Evolutionary conservation across 2,888 invertebrate genomes (phyloP), one percentile per base, ranked within the genome.

Genomic region (Cryptosula pallasiana): DNA sequence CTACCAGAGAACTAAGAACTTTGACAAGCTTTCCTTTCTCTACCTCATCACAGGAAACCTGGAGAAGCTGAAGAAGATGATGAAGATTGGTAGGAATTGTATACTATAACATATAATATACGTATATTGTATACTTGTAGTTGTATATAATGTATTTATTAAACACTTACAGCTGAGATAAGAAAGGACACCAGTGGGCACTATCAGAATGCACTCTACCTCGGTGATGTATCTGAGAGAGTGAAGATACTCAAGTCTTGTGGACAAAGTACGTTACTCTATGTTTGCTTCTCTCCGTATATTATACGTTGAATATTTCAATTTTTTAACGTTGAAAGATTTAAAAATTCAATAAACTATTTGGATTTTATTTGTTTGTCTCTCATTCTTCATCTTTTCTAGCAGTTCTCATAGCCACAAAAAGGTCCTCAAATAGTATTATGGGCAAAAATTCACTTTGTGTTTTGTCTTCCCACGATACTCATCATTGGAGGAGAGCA

Each of bases 1-100:
- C 81, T 99, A 99, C 86, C 98, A 99, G 83, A 90, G 98, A 75
- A 99, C 97, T 0, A 99, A 99, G 87, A 97, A 97, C 87, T 99
- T 99, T 84, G 98, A 99, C 86, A 97, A 97, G 86, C 88, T 99
- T 0, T 93, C 96, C 23, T 99, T 99, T 88, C 88, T 99, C 57
- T 99, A 99, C 86, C 88, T 99, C 55, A 94, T 98, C 76, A 99
- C 99, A 23, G 99, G 99, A 16, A 99, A 99, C 85, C 87, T 96
- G 80, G 98, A 98, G 74, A 99, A 99, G 84, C 87, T 99, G 76
- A 90, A 91, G 76, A 98, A 98, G 86, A 99, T 99, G 99, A 96
- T 94, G 87, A 97, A 97, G 87, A 99, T 99, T 75, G 82, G 84
- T 85, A 58, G 75, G 76, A 69, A 9, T 13, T 0, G 27, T 25